These are phyloP conservation scores for Characodon lateralis DNA, from an alignment of 2,797 vertebrate genomes.

Conservation along the genomic window DNA sequence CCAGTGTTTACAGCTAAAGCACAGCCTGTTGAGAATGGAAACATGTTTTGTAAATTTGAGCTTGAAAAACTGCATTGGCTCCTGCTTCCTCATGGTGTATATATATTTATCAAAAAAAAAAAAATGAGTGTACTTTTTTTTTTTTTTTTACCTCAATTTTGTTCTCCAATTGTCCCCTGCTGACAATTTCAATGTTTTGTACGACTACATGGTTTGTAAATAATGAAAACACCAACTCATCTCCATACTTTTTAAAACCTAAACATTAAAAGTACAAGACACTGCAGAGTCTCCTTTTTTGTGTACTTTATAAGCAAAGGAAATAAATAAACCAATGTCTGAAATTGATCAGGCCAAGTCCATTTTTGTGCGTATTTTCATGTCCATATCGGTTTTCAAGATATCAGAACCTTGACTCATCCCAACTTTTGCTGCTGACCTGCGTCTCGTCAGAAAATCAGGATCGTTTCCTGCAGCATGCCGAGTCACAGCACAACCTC, in stretches of 20 bases:
- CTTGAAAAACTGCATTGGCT: constrained; percentile 8
- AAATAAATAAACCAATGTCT: constrained; percentile 76
- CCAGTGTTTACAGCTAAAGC: constrained; percentile 22
- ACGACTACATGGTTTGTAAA: constrained; percentile 79
- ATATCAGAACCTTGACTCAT: constrained; percentile 11
- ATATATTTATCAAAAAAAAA: constrained; percentile 21
- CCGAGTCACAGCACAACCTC: constrained; percentile 1
- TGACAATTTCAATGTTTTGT: constrained; percentile 76
- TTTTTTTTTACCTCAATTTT: constrained; percentile 16
- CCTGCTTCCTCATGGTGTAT: constrained; percentile 27
- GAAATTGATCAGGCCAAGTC: background rate
- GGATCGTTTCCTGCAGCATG: background rate
- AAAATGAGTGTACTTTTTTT: constrained; percentile 23
- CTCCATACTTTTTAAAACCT: constrained; percentile 60
- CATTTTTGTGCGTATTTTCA: constrained; percentile 9
- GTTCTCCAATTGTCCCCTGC: constrained; percentile 29
- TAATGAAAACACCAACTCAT: constrained; percentile 69
- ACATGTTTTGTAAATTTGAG: background rate
- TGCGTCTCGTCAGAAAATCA: background rate
- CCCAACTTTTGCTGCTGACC: background rate
- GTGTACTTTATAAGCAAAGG: constrained; percentile 71
- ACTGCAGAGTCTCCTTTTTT: constrained; percentile 53
- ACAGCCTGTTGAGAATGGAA: background rate
- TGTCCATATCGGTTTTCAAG: background rate
- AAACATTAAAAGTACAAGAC: constrained; percentile 55